Evolutionary conservation across 2,888 invertebrate genomes (phyloP).

Genomic region (Hymenopus coronatus): DNA sequence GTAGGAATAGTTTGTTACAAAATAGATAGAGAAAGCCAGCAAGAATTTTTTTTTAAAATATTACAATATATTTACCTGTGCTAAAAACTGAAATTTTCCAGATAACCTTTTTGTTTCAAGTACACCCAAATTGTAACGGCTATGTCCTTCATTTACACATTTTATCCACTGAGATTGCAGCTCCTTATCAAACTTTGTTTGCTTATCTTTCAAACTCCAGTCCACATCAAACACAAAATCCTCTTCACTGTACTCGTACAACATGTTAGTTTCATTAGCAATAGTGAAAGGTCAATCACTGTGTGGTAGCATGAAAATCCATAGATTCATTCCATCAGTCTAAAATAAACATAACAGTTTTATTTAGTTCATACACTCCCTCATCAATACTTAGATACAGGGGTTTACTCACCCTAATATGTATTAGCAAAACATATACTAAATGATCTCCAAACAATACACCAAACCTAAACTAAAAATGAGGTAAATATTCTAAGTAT

Average conservation of each 20-base stretch:
- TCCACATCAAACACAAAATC: background rate
- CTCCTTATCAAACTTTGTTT: background rate
- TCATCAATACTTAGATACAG: too few species aligned
- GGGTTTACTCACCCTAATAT: too few species aligned
- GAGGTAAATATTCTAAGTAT: too few species aligned
- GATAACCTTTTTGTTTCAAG: background rate
- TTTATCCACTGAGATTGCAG: background rate
- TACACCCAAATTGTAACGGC: background rate
- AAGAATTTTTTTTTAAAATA: too few species aligned
- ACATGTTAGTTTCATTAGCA: background rate
- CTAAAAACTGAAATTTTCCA: background rate
- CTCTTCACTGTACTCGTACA: background rate
- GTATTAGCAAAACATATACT: too few species aligned
- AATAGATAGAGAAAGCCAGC: too few species aligned
- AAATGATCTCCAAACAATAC: too few species aligned
- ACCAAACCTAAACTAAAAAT: too few species aligned
- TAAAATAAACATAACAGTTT: too few species aligned
- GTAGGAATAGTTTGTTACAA: too few species aligned
- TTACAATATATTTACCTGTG: too few species aligned
- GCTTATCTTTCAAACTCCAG: background rate
- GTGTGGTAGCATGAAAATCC: background rate
- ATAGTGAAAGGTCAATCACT: background rate
- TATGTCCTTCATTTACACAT: background rate
- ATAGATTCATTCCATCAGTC: background rate
- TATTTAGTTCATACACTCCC: too few species aligned